These are phyloP conservation scores for Aleiodes alternator DNA, from an alignment of 2,888 invertebrate genomes.

Conservation along the genomic window DNA sequence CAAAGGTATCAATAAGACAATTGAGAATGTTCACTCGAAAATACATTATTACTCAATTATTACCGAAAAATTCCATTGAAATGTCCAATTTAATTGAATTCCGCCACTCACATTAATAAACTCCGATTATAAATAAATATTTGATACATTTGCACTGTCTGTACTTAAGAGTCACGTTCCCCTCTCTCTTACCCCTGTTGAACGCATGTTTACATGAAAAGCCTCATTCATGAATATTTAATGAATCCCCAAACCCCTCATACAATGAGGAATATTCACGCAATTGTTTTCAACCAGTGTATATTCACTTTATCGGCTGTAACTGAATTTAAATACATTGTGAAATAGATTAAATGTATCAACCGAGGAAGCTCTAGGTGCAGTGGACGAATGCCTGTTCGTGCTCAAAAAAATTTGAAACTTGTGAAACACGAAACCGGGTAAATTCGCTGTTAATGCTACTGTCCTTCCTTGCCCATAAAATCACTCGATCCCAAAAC, in stretches of 20 bases:
- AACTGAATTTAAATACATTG: conserved; percentile 21
- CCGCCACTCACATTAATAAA: too few species aligned
- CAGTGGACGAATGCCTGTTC: too few species aligned
- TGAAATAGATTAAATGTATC: conserved; percentile 31
- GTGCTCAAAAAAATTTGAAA: neutral
- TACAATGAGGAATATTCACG: neutral
- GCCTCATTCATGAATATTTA: conserved; percentile 28
- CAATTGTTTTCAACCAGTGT: conserved; percentile 22
- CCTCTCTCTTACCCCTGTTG: neutral
- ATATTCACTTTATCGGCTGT: conserved; percentile 13
- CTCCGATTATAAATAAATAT: too few species aligned
- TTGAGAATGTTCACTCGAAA: neutral
- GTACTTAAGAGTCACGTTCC: neutral
- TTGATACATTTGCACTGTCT: neutral
- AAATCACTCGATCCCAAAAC: conserved; percentile 17
- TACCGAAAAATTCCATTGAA: too few species aligned
- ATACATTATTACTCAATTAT: neutral
- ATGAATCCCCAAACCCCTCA: neutral
- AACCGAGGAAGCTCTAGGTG: neutral
- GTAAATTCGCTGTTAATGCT: conserved; percentile 26
- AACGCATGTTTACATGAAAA: conserved; percentile 12
- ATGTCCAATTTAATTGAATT: too few species aligned
- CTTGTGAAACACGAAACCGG: conserved; percentile 18
- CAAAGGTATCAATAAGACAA: too few species aligned
- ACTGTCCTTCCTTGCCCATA: conserved; percentile 5